Evolutionary conservation across 2,113 vertebrate species (phyloP).

Genomic region (Hippopotamus amphibius): DNA sequence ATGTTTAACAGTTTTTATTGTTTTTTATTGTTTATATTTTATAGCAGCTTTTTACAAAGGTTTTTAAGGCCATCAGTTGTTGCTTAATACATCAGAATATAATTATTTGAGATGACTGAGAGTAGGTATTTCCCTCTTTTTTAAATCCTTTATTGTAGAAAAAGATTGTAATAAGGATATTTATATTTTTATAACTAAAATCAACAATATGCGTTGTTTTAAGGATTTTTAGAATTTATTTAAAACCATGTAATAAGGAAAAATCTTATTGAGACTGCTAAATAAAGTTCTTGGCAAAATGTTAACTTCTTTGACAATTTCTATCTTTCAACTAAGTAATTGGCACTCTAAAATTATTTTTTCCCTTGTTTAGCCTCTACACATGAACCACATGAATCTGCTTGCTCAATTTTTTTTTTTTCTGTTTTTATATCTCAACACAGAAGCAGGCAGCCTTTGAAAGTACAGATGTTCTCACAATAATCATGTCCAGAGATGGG

Average conservation of each 20-base stretch:
- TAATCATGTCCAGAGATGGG: slow-evolving; percentile 31
- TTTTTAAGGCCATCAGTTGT: background rate
- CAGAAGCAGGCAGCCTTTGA: background rate
- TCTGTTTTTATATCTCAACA: background rate
- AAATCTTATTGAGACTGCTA: background rate
- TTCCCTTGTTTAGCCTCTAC: background rate
- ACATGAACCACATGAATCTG: background rate
- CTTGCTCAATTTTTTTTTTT: slow-evolving; percentile 5
- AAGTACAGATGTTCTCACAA: slow-evolving; percentile 48
- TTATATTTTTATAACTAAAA: background rate
- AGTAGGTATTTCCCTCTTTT: background rate
- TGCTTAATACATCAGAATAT: background rate
- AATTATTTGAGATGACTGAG: background rate
- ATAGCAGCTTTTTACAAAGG: background rate
- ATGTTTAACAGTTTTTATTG: too few species aligned
- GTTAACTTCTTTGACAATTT: background rate
- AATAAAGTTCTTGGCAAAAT: background rate
- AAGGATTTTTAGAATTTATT: background rate
- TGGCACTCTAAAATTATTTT: background rate
- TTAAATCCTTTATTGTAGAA: background rate
- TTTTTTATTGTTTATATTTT: background rate
- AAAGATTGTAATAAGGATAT: background rate
- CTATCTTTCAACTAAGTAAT: background rate
- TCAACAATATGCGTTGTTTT: background rate
- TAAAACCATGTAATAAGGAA: background rate